Percentiles rank a stretch among this genome's conserved stretches.
Evolutionary conservation across 2,888 invertebrate species (phyloP).

Genomic region (Endotricha flammealis): DNA sequence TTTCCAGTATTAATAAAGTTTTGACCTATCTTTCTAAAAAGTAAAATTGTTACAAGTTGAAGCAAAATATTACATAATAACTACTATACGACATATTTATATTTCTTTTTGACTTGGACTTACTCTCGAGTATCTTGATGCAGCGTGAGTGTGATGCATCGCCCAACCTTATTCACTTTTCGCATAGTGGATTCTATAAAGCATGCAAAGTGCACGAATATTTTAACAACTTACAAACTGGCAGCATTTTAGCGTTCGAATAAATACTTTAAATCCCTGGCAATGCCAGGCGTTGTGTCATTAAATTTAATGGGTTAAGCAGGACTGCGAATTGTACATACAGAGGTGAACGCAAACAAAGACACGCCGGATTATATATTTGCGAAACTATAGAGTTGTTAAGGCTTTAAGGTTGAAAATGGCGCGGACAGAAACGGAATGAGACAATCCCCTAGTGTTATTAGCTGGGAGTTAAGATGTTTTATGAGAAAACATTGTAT

Average conservation of each 20-base stretch:
- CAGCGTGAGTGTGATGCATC: slow-evolving; percentile 31
- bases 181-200: slow-evolving; percentile 18
- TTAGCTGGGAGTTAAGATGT: slow-evolving; percentile 33
- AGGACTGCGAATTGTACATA: slow-evolving; percentile 22
- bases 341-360: slow-evolving; percentile 19
- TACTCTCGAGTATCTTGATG: slow-evolving; percentile 22
- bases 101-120: neutral
- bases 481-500: slow-evolving; percentile 44
- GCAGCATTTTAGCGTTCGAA: slow-evolving; percentile 25
- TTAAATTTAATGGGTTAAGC: slow-evolving; percentile 33
- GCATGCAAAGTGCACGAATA: slow-evolving; percentile 16
- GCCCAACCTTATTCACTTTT: slow-evolving; percentile 21
- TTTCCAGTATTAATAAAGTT: no score
- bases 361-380: slow-evolving; percentile 10
- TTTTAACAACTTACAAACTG: slow-evolving; percentile 25
- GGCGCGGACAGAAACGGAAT: slow-evolving; percentile 5
- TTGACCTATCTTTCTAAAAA: no score
- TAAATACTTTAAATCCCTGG: slow-evolving; percentile 30
- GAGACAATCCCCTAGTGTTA: slow-evolving; percentile 12
- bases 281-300: slow-evolving; percentile 22
- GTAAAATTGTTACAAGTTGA: no score
- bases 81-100: no score
- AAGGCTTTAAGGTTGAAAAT: slow-evolving; percentile 16
- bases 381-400: slow-evolving; percentile 11
- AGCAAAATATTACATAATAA: no score